phyloP scores from a whole-genome alignment of 2,113 vertebrate species.

The Murina feae region DNA sequence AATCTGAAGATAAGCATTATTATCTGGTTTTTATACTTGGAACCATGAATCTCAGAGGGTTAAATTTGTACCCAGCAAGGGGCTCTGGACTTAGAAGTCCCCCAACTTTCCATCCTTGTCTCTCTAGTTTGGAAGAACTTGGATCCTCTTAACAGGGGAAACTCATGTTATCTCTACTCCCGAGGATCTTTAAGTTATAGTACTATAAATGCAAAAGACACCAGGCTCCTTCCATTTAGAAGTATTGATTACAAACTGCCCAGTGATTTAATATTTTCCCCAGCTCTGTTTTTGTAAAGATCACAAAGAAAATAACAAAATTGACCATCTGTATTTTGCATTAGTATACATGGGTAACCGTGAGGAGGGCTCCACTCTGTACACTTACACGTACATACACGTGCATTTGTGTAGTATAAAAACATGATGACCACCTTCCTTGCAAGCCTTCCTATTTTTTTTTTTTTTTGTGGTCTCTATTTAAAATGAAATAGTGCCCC shows the following conservation, averaged over 20 bases:
- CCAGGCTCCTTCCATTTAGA: neutral
- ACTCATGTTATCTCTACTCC: neutral
- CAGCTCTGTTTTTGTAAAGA: neutral
- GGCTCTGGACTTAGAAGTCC: neutral
- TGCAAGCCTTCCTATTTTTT: neutral
- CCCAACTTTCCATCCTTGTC: neutral
- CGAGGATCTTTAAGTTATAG: neutral
- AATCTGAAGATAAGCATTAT: neutral
- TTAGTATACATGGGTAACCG: neutral
- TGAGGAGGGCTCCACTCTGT: neutral
- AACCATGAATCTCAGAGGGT: neutral
- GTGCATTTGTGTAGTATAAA: neutral
- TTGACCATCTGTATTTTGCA: neutral
- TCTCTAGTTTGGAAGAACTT: neutral
- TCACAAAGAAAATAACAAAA: neutral
- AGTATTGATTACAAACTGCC: neutral
- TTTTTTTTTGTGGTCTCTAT: neutral
- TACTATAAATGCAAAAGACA: neutral
- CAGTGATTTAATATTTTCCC: neutral
- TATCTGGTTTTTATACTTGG: neutral
- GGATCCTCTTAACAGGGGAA: neutral
- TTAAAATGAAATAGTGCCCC: conserved; percentile 8
- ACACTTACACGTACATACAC: rapidly evolving
- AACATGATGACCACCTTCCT: neutral
- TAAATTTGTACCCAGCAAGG: neutral